Conservation (phyloP, 2,113 vertebrate genomes). For the Rhinolophus sinicus region DNA sequence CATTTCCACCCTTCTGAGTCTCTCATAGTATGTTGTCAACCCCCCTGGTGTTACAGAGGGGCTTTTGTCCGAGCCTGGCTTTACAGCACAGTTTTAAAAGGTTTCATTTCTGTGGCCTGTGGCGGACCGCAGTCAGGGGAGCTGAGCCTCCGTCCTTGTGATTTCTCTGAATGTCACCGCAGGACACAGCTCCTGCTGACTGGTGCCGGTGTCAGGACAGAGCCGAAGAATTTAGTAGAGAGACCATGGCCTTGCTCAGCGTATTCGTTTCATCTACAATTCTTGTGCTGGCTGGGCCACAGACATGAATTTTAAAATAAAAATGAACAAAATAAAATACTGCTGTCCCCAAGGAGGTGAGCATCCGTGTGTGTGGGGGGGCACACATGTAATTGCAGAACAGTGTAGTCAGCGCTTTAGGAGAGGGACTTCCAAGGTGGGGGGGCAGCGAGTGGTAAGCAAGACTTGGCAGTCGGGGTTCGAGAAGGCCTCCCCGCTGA, state of each 20-base stretch:
- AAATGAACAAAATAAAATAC: neutral
- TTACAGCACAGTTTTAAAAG: neutral
- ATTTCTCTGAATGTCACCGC: neutral
- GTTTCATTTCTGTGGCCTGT: neutral
- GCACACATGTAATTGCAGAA: too few species aligned
- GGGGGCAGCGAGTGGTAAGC: neutral
- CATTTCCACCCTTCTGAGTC: neutral
- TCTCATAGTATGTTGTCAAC: neutral
- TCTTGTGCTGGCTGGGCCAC: too few species aligned
- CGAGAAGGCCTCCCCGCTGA: neutral
- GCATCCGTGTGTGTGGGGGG: neutral
- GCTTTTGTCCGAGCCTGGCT: neutral
- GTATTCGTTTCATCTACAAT: neutral
- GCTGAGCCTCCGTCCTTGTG: rapidly evolving
- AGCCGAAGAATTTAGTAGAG: neutral
- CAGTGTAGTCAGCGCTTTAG: neutral
- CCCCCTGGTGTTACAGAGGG: too few species aligned
- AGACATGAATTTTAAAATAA: neutral
- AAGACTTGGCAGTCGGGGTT: neutral
- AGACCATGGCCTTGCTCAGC: too few species aligned
- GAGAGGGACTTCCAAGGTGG: too few species aligned
- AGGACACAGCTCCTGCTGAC: too few species aligned
- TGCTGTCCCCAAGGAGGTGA: neutral
- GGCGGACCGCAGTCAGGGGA: neutral
- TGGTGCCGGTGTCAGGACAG: neutral